phyloP scores from a whole-genome alignment of 2,888 invertebrate genomes.

The Zaprionus obscuricornis region DNA sequence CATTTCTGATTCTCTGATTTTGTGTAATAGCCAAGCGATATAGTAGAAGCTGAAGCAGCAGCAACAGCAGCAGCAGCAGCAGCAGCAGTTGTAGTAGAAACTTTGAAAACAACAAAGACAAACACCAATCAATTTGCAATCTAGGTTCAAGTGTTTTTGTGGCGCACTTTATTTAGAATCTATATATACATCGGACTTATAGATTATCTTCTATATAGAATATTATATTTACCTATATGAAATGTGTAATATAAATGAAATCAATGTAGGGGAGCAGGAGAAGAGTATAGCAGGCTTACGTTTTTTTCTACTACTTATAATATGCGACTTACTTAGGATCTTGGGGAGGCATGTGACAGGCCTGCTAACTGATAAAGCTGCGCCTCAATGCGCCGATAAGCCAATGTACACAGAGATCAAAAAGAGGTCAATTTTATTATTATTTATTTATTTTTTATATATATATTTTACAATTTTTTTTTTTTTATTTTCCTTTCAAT shows the following conservation, averaged over 20 bases:
- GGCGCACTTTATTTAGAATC: slow-evolving; percentile 33
- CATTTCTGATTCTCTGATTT: not conserved
- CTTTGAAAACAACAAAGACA: slow-evolving; percentile 25
- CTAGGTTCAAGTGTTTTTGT: slow-evolving; percentile 30
- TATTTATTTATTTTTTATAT: not conserved
- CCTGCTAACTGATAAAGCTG: slow-evolving; percentile 41
- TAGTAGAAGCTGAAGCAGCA: no score
- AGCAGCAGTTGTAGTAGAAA: slow-evolving; percentile 4
- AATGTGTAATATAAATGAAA: slow-evolving; percentile 7
- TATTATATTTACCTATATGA: not conserved
- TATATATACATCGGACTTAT: not conserved
- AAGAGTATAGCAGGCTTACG: slow-evolving; percentile 2
- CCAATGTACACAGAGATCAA: not conserved
- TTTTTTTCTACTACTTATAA: no score
- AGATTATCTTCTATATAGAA: slow-evolving; percentile 53
- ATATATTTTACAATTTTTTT: not conserved
- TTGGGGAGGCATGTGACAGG: slow-evolving; percentile 15
- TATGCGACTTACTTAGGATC: slow-evolving; percentile 35
- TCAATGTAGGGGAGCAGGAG: no score
- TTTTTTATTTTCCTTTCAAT: not conserved
- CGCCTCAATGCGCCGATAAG: slow-evolving; percentile 54
- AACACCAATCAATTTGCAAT: slow-evolving; percentile 42
- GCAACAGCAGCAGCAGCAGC: no score
- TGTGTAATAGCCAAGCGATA: no score
- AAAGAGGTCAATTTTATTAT: slow-evolving; percentile 35